phyloP scores from a whole-genome alignment of 2,113 vertebrate genomes.

The Plectropomus leopardus region DNA sequence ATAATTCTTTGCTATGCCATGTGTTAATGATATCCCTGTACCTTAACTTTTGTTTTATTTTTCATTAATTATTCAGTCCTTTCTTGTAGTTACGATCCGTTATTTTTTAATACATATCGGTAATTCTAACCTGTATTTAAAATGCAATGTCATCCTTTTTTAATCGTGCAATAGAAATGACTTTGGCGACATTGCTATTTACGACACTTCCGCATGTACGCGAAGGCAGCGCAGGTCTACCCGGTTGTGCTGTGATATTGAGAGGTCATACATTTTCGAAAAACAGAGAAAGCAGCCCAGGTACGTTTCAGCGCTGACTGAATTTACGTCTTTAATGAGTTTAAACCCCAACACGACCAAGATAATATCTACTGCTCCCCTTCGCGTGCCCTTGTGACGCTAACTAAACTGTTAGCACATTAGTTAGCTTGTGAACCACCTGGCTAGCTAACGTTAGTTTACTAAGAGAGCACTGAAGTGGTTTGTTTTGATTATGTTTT shows the following conservation, averaged over 20 bases:
- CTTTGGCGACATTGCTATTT: background rate
- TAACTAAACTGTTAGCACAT: background rate
- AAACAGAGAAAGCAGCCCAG: slow-evolving; percentile 26
- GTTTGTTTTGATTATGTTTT: slow-evolving; percentile 8
- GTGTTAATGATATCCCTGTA: too few species aligned
- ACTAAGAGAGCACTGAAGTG: background rate
- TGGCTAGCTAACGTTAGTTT: slow-evolving; percentile 29
- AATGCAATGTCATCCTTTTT: too few species aligned
- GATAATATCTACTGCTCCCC: background rate
- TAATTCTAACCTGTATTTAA: too few species aligned
- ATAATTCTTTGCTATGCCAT: too few species aligned
- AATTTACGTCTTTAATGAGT: background rate
- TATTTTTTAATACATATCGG: too few species aligned
- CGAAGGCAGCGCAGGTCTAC: slow-evolving; percentile 44
- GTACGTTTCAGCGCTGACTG: slow-evolving; percentile 35
- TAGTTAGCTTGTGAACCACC: slow-evolving; percentile 39
- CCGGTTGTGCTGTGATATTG: slow-evolving; percentile 68
- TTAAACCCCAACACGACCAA: background rate
- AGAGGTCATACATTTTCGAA: slow-evolving; percentile 76
- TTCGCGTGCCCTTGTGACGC: background rate
- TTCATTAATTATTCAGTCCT: too few species aligned
- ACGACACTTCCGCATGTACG: fast-evolving
- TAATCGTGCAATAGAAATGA: too few species aligned
- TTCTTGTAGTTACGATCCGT: too few species aligned
- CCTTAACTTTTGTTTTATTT: too few species aligned